Conservation (phyloP, 2,113 vertebrate species). For the Maccullochella peelii region DNA sequence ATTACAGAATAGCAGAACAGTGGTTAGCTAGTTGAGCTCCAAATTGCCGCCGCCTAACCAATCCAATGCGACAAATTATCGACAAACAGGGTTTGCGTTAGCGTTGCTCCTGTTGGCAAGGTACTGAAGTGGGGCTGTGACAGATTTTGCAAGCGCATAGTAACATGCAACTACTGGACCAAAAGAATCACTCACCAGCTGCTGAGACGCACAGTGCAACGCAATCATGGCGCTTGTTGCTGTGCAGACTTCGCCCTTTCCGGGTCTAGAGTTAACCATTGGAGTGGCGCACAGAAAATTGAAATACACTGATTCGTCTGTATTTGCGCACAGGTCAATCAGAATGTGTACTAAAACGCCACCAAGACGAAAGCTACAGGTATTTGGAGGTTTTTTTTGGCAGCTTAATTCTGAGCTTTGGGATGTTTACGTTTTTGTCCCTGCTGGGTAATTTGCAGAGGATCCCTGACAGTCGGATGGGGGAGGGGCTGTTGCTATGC, state of each 20-base stretch:
- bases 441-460: constrained; percentile 56
- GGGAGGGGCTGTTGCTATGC: constrained; percentile 86
- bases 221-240: constrained; percentile 88
- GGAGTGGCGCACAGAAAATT: constrained; percentile 27
- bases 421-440: constrained; percentile 60
- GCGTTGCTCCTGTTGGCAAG: constrained; percentile 73
- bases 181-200: constrained; percentile 83
- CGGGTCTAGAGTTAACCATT: constrained; percentile 80
- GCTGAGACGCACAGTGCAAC: constrained; percentile 79
- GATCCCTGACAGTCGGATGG: constrained; percentile 66
- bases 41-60: constrained; percentile 39
- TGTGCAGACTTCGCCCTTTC: constrained; percentile 87
- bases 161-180: constrained; percentile 85
- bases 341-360: rapidly evolving
- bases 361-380: rapidly evolving
- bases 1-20: constrained; percentile 9
- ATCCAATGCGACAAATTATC: constrained; percentile 57
- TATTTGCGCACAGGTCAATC: rapidly evolving
- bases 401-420: background rate
- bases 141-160: constrained; percentile 82
- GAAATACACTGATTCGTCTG: rapidly evolving
- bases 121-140: constrained; percentile 71
- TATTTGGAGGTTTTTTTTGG: background rate
- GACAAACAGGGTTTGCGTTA: constrained; percentile 37
- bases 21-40: constrained; percentile 38